A percentile compares a stretch with the other conserved stretches of the same genome.
Evolutionary conservation across 2,797 vertebrate genomes (phyloP).

Genomic region (Sebastes oblongus): DNA sequence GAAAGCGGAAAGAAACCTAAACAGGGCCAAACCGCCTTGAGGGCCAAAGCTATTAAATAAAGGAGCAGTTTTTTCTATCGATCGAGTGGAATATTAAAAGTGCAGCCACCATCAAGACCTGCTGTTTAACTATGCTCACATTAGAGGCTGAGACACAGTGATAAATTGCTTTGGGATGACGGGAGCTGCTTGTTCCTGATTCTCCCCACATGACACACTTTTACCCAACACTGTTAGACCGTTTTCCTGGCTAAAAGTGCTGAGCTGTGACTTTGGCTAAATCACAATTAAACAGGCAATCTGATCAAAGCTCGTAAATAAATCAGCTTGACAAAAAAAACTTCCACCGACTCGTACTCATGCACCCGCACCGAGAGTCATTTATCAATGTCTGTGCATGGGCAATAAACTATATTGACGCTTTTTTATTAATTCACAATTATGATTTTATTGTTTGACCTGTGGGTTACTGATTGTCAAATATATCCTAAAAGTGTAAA

Average conservation of each 20-base stretch:
- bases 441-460: conserved; percentile 31
- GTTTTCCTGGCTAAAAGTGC: conserved; percentile 51
- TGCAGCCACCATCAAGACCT: conserved; percentile 52
- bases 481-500: background rate
- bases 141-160: conserved; percentile 54
- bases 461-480: conserved; percentile 8
- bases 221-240: conserved; percentile 34
- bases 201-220: conserved; percentile 58
- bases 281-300: conserved; percentile 72
- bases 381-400: conserved; percentile 41
- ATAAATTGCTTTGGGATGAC: conserved; percentile 65
- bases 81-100: conserved; percentile 72
- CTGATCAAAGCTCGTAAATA: conserved; percentile 55
- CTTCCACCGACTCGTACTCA: conserved; percentile 19
- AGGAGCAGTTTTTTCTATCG: conserved; percentile 64
- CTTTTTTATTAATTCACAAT: conserved; percentile 18
- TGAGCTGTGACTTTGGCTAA: conserved; percentile 61
- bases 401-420: conserved; percentile 25
- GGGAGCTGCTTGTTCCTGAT: conserved; percentile 49
- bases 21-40: conserved; percentile 65
- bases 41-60: conserved; percentile 72
- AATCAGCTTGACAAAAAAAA: conserved; percentile 56
- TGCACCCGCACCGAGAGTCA: conserved; percentile 8
- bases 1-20: conserved; percentile 61
- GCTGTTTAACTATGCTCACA: conserved; percentile 69